phyloP scores from a whole-genome alignment of 2,888 invertebrate species.

The Elysia crispata region DNA sequence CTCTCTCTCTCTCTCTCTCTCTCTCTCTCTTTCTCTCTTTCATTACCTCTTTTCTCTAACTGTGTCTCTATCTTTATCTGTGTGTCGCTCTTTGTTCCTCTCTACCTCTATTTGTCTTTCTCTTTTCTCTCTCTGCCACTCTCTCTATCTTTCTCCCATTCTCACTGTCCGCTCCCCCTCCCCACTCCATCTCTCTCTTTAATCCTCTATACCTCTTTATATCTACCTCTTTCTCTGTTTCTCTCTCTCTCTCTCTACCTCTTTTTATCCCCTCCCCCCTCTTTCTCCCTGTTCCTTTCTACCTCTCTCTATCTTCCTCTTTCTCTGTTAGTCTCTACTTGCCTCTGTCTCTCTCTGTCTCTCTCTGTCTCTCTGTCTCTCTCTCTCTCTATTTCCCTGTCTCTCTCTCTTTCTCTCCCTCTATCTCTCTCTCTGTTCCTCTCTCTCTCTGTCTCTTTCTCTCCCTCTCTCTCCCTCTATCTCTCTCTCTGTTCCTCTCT shows the following conservation, averaged over 20 bases:
- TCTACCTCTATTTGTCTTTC: slow-evolving; percentile 37
- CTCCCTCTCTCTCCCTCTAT: neutral
- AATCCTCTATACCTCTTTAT: too few species aligned
- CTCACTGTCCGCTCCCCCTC: neutral
- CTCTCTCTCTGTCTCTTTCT: slow-evolving; percentile 40
- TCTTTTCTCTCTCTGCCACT: neutral
- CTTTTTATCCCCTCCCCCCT: neutral
- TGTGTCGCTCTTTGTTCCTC: slow-evolving; percentile 30
- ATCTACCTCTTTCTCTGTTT: slow-evolving; percentile 29
- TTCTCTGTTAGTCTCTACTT: slow-evolving; percentile 6
- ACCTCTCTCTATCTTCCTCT: neutral
- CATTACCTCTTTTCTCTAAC: slow-evolving; percentile 17
- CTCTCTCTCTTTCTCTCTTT: slow-evolving; percentile 29
- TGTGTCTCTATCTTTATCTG: slow-evolving; percentile 38
- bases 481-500: too few species aligned
- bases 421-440: slow-evolving; percentile 32
- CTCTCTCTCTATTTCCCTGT: slow-evolving; percentile 14
- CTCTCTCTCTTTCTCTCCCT: slow-evolving; percentile 40
- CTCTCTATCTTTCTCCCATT: too few species aligned
- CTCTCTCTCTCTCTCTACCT: slow-evolving; percentile 40
- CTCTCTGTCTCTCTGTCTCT: slow-evolving; percentile 28
- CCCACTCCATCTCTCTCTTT: neutral
- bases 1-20: slow-evolving; percentile 32
- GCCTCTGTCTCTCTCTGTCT: slow-evolving; percentile 29
- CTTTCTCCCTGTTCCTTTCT: too few species aligned